Evolutionary conservation across 2,113 vertebrate species (phyloP).

Genomic region (Nematolebias whitei): DNA sequence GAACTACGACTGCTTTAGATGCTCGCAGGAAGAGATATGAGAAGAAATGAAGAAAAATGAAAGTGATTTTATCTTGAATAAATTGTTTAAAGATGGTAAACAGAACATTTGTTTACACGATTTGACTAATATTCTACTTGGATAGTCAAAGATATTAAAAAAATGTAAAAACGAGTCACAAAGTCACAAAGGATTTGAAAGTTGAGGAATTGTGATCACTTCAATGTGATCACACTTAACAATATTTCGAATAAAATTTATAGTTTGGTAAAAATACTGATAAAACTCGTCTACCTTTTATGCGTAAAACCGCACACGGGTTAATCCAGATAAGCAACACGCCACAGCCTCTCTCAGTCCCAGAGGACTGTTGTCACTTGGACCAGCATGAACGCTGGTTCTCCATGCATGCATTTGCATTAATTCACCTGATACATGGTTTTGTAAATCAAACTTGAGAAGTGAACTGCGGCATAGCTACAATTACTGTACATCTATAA

Average conservation of each 20-base stretch:
- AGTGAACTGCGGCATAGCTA: constrained; percentile 1
- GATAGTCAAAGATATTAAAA: too few relatives aligned
- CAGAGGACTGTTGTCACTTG: constrained; percentile 27
- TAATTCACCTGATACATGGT: constrained; percentile 27
- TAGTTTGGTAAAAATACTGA: not conserved
- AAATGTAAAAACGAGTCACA: too few relatives aligned
- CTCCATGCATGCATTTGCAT: constrained; percentile 63
- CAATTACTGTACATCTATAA: constrained; percentile 3
- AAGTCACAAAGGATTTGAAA: too few relatives aligned
- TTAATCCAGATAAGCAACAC: constrained; percentile 26
- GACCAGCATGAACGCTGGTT: constrained; percentile 18
- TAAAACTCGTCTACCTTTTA: not conserved
- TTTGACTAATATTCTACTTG: too few relatives aligned
- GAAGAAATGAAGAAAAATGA: too few relatives aligned
- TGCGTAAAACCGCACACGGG: constrained; percentile 12
- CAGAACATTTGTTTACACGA: too few relatives aligned
- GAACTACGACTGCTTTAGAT: too few relatives aligned
- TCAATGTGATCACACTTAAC: not conserved
- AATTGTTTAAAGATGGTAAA: too few relatives aligned
- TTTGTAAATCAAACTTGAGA: constrained; percentile 49
- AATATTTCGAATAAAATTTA: too few relatives aligned
- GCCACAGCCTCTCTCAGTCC: constrained; percentile 21
- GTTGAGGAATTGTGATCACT: not conserved
- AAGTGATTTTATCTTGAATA: too few relatives aligned
- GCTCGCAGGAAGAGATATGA: not conserved